A percentile compares a stretch with the other conserved stretches of the same genome.
Evolutionary conservation across 2,888 invertebrate genomes (phyloP).

Genomic region (Phalera bucephala): DNA sequence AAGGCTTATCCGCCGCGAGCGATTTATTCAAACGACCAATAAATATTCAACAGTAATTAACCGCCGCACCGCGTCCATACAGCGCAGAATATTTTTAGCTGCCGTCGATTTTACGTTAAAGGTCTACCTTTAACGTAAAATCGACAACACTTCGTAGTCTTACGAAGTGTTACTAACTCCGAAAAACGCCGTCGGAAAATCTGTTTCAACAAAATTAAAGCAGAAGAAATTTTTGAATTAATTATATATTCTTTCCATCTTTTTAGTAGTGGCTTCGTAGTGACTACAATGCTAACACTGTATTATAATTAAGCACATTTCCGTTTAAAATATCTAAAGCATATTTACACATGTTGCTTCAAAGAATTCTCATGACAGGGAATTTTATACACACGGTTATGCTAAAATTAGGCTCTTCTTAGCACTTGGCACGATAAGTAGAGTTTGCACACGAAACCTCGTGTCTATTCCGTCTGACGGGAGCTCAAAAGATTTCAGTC

Average conservation of each 20-base stretch:
- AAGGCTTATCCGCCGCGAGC: slow-evolving; percentile 68
- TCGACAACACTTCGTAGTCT: too few relatives aligned
- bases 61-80: slow-evolving; percentile 64
- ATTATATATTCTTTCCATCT: slow-evolving; percentile 31
- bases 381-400: slow-evolving; percentile 7
- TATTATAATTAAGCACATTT: not conserved
- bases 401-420: slow-evolving; percentile 43
- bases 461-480: slow-evolving; percentile 50
- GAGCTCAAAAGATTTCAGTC: slow-evolving; percentile 62
- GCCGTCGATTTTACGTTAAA: slow-evolving; percentile 68
- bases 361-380: not conserved
- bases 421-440: slow-evolving; percentile 45
- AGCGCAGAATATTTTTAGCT: too few relatives aligned
- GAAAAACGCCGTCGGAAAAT: slow-evolving; percentile 49
- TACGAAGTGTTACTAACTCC: slow-evolving; percentile 64
- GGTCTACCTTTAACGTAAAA: slow-evolving; percentile 9
- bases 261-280: slow-evolving; percentile 24
- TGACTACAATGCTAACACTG: slow-evolving; percentile 2
- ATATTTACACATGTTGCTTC: not conserved
- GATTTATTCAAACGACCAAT: slow-evolving; percentile 81
- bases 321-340: not conserved
- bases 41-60: slow-evolving; percentile 81
- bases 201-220: slow-evolving; percentile 46
- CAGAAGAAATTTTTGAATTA: slow-evolving; percentile 38
- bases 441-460: slow-evolving; percentile 48